phyloP scores from a whole-genome alignment of 2,797 vertebrate species.

The Tauraco hartlaubi region DNA sequence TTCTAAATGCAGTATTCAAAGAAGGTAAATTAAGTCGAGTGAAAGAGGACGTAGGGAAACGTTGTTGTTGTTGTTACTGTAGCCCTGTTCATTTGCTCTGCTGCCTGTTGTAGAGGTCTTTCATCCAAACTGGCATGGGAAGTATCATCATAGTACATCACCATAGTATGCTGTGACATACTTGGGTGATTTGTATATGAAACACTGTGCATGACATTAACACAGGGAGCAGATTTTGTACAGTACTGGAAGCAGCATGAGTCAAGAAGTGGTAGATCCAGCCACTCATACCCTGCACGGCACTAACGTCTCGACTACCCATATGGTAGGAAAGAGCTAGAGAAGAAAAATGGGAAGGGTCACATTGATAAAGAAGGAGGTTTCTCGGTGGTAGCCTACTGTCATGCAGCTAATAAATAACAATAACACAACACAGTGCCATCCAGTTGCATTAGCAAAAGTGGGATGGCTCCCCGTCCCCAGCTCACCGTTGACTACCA shows the following conservation, averaged over 20 bases:
- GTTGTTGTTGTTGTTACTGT: not conserved
- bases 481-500: not conserved
- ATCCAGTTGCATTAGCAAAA: not conserved
- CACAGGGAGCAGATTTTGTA: not conserved
- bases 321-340: not conserved
- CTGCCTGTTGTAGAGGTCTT: not conserved
- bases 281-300: not conserved
- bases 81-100: not conserved
- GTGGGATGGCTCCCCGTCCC: not conserved
- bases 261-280: not conserved
- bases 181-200: not conserved
- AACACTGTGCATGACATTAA: not conserved
- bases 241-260: not conserved
- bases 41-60: not conserved
- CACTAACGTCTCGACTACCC: not conserved
- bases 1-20: not conserved
- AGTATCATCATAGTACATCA: not conserved
- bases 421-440: not conserved
- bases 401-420: not conserved
- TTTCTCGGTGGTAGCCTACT: not conserved
- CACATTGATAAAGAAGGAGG: not conserved
- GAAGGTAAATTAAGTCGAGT: not conserved
- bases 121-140: not conserved
- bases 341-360: not conserved
- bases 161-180: not conserved